These are phyloP conservation scores for Plagodis dolabraria DNA, from an alignment of 2,888 invertebrate genomes.

Conservation along the genomic window DNA sequence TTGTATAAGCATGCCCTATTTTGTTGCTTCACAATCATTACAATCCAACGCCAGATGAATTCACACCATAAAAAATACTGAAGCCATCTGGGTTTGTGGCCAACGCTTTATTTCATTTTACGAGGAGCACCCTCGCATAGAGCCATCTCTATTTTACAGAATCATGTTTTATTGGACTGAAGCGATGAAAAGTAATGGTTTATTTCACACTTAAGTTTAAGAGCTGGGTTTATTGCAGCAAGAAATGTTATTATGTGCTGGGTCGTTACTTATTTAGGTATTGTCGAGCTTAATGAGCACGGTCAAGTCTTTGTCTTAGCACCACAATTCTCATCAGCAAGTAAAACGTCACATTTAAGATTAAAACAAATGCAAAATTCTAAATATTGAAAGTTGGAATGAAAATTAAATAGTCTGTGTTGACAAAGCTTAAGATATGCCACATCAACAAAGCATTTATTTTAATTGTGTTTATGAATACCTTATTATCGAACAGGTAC, in stretches of 20 bases:
- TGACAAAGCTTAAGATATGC: no score
- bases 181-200: constrained; percentile 19
- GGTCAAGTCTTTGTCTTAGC: no score
- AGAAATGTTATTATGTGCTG: constrained; percentile 14
- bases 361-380: no score
- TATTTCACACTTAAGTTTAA: constrained; percentile 16
- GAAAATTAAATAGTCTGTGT: no score
- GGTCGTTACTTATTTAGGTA: constrained; percentile 7
- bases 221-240: constrained; percentile 14
- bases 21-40: background rate
- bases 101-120: constrained; percentile 39
- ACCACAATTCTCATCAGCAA: no score
- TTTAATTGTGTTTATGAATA: no score
- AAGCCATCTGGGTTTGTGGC: constrained; percentile 38
- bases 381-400: no score
- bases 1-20: no score
- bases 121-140: constrained; percentile 29
- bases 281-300: background rate
- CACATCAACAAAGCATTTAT: no score
- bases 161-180: constrained; percentile 22
- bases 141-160: constrained; percentile 30
- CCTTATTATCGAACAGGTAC: no score
- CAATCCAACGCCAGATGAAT: constrained; percentile 7
- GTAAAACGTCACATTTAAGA: no score
- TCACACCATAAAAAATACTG: constrained; percentile 25